A percentile compares a stretch with the other conserved stretches of the same genome.
These are phyloP conservation scores for Riparia riparia DNA, from an alignment of 2,113 vertebrate genomes.

Conservation along the genomic window DNA sequence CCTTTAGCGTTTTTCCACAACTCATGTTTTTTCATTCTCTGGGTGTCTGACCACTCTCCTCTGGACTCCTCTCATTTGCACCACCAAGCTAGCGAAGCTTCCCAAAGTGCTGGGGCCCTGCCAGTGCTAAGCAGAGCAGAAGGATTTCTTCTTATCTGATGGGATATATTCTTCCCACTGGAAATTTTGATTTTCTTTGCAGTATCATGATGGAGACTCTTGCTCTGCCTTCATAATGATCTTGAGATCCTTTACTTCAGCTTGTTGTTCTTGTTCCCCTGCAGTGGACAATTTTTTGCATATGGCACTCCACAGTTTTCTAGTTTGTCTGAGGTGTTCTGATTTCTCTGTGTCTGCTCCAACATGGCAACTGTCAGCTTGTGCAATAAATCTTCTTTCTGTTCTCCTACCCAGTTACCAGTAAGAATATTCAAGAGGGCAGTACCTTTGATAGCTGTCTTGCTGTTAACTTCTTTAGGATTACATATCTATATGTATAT, in stretches of 20 bases:
- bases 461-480: background rate
- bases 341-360: background rate
- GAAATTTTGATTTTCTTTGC: background rate
- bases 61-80: background rate
- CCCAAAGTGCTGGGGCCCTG: background rate
- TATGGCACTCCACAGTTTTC: background rate
- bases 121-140: background rate
- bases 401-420: background rate
- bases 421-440: background rate
- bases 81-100: background rate
- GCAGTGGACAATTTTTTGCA: background rate
- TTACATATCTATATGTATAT: background rate
- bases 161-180: background rate
- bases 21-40: background rate
- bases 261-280: background rate
- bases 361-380: background rate
- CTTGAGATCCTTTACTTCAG: background rate
- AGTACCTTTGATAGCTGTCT: background rate
- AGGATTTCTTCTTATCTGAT: background rate
- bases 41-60: rapidly evolving
- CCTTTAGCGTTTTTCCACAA: background rate
- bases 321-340: background rate
- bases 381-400: background rate
- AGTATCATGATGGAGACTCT: no score
- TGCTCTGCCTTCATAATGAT: background rate